These are phyloP conservation scores for Gonatopus flavifemur DNA, from an alignment of 1,140 invertebrate genomes.

Conservation along the genomic window DNA sequence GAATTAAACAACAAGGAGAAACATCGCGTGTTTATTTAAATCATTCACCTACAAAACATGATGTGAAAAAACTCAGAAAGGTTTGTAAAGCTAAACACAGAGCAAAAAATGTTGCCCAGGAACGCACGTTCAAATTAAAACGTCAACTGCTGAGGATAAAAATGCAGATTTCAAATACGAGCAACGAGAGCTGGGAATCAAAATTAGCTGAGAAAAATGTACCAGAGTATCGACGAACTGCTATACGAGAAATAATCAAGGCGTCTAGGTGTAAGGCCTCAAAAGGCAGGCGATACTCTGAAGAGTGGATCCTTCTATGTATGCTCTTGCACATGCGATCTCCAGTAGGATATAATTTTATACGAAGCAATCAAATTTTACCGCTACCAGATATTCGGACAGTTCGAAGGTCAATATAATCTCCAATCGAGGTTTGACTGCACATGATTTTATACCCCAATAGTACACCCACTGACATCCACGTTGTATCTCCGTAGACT, in stretches of 20 bases:
- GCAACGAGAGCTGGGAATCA: too few relatives aligned
- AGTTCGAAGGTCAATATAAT: constrained; percentile 6
- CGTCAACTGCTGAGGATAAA: not conserved
- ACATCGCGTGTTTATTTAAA: too few relatives aligned
- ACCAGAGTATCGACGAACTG: not conserved
- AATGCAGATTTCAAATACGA: not conserved
- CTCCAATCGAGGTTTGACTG: not conserved
- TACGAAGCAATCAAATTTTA: constrained; percentile 9
- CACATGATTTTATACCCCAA: not conserved
- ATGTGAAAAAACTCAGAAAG: not conserved
- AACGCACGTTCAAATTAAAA: not conserved
- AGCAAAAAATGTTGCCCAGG: not conserved
- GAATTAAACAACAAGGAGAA: too few relatives aligned
- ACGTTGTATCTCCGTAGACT: too few relatives aligned
- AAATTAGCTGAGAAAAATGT: not conserved
- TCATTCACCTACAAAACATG: not conserved
- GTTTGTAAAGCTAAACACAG: not conserved
- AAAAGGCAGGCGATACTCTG: too few relatives aligned
- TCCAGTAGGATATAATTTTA: constrained; percentile 8
- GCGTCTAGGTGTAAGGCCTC: not conserved
- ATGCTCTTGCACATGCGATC: constrained; percentile 18
- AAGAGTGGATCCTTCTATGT: constrained; percentile 17
- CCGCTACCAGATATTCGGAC: constrained; percentile 14
- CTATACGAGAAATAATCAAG: constrained; percentile 9
- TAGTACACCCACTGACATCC: too few relatives aligned